These are phyloP conservation scores for Mixornis gularis DNA, from an alignment of 2,113 vertebrate species.

Conservation along the genomic window DNA sequence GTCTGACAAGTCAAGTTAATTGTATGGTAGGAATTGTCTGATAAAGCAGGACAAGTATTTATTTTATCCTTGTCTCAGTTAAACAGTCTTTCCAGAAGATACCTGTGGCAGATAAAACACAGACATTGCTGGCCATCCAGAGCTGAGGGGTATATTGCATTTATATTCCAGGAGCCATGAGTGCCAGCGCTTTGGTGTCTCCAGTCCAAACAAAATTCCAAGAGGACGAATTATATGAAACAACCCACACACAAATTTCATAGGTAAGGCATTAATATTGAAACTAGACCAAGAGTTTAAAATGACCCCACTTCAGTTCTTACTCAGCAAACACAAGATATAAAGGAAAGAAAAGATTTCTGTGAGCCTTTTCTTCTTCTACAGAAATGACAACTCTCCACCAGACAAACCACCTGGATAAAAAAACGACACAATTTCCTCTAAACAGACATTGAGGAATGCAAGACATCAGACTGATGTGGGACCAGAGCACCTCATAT, in stretches of 20 bases:
- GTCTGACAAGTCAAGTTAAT: background rate
- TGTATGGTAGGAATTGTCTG: background rate
- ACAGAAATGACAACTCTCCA: background rate
- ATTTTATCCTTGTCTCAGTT: background rate
- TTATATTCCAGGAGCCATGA: background rate
- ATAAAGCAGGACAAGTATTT: background rate
- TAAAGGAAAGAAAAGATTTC: background rate
- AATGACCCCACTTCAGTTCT: background rate
- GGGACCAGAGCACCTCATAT: background rate
- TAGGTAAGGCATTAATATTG: background rate
- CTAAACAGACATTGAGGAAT: background rate
- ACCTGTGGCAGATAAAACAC: background rate
- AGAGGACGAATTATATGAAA: background rate
- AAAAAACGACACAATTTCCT: background rate
- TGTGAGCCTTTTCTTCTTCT: background rate
- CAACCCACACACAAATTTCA: background rate
- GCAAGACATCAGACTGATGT: background rate
- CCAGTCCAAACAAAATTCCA: background rate
- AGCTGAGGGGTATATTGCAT: background rate
- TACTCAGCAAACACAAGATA: background rate
- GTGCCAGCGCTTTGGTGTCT: background rate
- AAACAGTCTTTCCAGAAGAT: background rate
- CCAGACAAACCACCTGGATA: background rate
- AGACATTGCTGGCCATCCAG: background rate
- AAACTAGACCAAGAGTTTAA: background rate